Evolutionary conservation across 2,113 vertebrate genomes (phyloP).

Genomic region (Clarias gariepinus): DNA sequence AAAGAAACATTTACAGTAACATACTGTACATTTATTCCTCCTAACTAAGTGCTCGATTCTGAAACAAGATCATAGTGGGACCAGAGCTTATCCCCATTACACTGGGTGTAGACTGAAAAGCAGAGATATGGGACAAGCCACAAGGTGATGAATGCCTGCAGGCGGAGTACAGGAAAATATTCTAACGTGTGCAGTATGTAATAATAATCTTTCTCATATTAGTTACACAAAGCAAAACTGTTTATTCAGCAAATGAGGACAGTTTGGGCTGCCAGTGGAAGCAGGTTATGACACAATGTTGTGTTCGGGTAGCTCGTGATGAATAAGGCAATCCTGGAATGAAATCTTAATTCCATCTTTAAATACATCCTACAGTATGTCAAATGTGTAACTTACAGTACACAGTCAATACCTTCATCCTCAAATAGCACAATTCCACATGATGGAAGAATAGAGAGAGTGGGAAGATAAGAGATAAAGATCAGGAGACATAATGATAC

Average conservation of each 20-base stretch:
- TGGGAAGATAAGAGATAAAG: neutral
- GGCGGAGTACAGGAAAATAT: neutral
- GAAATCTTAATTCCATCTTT: neutral
- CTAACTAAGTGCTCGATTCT: neutral
- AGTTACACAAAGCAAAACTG: neutral
- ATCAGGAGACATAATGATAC: neutral
- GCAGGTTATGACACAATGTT: neutral
- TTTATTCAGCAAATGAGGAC: neutral
- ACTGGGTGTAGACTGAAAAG: neutral
- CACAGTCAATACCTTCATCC: neutral
- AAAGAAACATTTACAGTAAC: neutral
- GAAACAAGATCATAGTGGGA: neutral
- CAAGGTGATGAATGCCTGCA: neutral
- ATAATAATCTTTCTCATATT: neutral
- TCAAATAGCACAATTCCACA: neutral
- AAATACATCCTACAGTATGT: neutral
- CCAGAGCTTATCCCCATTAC: neutral
- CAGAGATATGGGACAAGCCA: neutral
- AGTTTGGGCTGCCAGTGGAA: neutral
- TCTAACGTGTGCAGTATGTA: neutral
- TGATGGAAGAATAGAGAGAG: neutral
- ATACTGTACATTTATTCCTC: neutral
- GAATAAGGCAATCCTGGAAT: neutral
- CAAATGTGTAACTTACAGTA: neutral
- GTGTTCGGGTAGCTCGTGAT: neutral